A percentile compares a stretch with the other conserved stretches of the same genome.
These are phyloP conservation scores for Zaprionus kolodkinae DNA, from an alignment of 1,140 invertebrate species.

Conservation along the genomic window DNA sequence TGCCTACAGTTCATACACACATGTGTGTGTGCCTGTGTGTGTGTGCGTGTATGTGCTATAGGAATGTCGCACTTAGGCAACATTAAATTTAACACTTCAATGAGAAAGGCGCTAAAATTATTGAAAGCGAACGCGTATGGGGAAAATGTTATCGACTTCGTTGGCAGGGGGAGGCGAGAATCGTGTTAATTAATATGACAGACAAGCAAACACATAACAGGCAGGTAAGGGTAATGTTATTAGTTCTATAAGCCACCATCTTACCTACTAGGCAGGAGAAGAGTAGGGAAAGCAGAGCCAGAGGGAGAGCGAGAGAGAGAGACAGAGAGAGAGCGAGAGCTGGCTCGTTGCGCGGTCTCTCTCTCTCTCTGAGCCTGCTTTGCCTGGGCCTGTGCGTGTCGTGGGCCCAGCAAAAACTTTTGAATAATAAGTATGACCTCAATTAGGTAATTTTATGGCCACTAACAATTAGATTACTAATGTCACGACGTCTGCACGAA, in stretches of 20 bases:
- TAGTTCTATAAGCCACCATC: constrained; percentile 16
- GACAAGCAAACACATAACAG: constrained; percentile 18
- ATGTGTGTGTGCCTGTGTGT: background rate
- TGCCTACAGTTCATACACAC: constrained; percentile 23
- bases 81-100: constrained; percentile 72
- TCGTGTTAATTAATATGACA: constrained; percentile 50
- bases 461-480: constrained; percentile 79
- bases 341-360: constrained; percentile 30
- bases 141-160: constrained; percentile 28
- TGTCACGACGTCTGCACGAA: constrained; percentile 58
- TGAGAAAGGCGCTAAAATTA: constrained; percentile 54
- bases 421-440: constrained; percentile 78
- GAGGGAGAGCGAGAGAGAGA: background rate
- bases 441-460: constrained; percentile 82
- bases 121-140: constrained; percentile 6
- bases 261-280: constrained; percentile 12
- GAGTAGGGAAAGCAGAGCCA: background rate
- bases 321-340: background rate
- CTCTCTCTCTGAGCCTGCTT: constrained; percentile 15
- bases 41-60: constrained; percentile 13
- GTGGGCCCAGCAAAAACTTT: constrained; percentile 44
- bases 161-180: background rate
- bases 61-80: constrained; percentile 49
- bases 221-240: constrained; percentile 1
- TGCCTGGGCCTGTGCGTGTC: constrained; percentile 51